Conservation (phyloP, 2,113 vertebrate species). For the Spheniscus mendiculus region DNA sequence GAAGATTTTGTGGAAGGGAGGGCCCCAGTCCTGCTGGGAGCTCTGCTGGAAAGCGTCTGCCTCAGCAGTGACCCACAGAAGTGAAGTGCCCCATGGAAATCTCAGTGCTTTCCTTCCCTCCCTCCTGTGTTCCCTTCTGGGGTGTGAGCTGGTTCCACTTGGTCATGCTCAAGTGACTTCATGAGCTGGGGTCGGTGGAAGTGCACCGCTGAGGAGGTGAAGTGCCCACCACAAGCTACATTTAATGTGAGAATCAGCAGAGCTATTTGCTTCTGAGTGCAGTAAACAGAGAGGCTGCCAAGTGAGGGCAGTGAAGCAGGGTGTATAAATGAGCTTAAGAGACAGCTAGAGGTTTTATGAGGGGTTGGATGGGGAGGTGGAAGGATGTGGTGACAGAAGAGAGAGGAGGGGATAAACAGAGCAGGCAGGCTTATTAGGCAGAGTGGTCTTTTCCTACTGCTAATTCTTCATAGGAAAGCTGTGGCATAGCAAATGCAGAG, state of each 20-base stretch:
- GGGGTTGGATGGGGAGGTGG: not conserved
- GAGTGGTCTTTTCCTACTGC: not conserved
- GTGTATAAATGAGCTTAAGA: not conserved
- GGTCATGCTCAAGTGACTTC: slow-evolving; percentile 38
- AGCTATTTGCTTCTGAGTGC: not conserved
- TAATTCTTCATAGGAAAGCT: not conserved
- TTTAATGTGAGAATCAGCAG: accelerated
- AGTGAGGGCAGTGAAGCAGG: not conserved
- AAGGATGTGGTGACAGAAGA: not conserved
- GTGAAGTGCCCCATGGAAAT: not conserved
- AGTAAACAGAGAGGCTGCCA: not conserved
- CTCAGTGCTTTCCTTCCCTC: not conserved
- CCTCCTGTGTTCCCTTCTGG: not conserved
- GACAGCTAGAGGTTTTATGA: not conserved
- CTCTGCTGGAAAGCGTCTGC: slow-evolving; percentile 39
- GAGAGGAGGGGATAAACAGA: not conserved
- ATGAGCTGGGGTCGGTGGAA: not conserved
- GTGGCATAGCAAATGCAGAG: not conserved
- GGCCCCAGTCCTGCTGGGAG: slow-evolving; percentile 23
- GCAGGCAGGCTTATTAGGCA: not conserved
- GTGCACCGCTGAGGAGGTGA: not conserved
- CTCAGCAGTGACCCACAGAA: slow-evolving; percentile 31
- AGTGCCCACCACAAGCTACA: not conserved
- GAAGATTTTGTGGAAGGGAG: slow-evolving; percentile 6
- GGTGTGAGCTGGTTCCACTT: slow-evolving; percentile 18